phyloP scores from a whole-genome alignment of 2,797 vertebrate genomes.

The Danio jaintianensis region DNA sequence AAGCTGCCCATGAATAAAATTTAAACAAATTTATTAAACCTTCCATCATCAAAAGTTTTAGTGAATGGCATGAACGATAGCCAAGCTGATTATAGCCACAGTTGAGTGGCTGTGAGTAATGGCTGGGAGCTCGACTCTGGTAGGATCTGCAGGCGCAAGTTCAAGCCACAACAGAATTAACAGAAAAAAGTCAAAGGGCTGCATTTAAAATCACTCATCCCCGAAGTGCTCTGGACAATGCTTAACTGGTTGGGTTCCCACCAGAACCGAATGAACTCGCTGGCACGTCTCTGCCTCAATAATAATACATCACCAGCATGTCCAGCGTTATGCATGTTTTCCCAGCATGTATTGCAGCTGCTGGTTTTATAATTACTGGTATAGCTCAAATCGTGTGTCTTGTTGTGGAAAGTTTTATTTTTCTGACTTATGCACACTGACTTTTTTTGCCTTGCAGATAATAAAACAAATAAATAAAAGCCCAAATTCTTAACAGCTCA shows the following conservation, averaged over 20 bases:
- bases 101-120: neutral
- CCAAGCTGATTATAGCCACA: conserved; percentile 5
- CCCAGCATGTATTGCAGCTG: conserved; percentile 1
- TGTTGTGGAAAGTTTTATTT: neutral
- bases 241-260: conserved; percentile 16
- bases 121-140: neutral
- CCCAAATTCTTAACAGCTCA: neutral
- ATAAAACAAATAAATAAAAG: conserved; percentile 1
- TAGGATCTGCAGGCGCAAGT: neutral
- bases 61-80: neutral
- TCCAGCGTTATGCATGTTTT: conserved; percentile 20
- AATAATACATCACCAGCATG: conserved; percentile 21
- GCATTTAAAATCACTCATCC: conserved; percentile 24
- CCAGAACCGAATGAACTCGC: conserved; percentile 18
- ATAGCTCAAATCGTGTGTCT: conserved; percentile 1
- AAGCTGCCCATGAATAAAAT: neutral
- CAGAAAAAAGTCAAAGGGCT: neutral
- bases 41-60: conserved; percentile 5
- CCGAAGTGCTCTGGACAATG: conserved; percentile 18
- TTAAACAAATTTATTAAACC: neutral
- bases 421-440: neutral
- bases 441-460: neutral
- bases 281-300: conserved; percentile 27
- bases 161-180: conserved; percentile 17
- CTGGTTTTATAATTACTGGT: conserved; percentile 19